Evolutionary conservation across 2,113 vertebrate species (phyloP).

Genomic region (Pseudolaguvia tuberculata): DNA sequence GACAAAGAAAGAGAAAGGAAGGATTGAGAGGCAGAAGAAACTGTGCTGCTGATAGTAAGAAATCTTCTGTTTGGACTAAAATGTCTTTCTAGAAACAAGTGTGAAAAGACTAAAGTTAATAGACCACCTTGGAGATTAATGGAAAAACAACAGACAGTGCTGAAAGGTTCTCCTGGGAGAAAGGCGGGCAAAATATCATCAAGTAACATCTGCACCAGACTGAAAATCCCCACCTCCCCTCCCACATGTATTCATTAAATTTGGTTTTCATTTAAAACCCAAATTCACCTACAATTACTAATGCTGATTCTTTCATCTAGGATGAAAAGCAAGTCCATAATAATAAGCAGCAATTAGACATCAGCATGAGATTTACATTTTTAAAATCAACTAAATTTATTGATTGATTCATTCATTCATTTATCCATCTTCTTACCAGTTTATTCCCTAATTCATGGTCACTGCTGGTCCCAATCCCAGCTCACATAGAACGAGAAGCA

Average conservation of each 20-base stretch:
- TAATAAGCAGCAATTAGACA: background rate
- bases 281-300: background rate
- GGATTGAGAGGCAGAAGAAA: background rate
- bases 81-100: background rate
- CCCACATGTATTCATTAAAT: background rate
- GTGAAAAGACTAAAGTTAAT: background rate
- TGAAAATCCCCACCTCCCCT: background rate
- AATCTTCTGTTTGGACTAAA: background rate
- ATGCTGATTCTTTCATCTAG: background rate
- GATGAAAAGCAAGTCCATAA: background rate
- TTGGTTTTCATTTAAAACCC: background rate
- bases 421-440: too few species aligned
- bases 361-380: background rate
- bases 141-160: background rate
- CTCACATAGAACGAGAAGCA: too few species aligned
- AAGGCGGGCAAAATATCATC: background rate
- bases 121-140: background rate
- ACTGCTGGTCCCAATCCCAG: too few species aligned
- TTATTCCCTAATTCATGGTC: too few species aligned
- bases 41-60: background rate
- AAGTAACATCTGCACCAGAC: background rate
- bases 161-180: background rate
- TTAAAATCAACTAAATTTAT: background rate
- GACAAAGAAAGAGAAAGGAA: slow-evolving; percentile 27
- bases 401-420: too few species aligned